phyloP scores from a whole-genome alignment of 2,888 invertebrate genomes.

The Sinodicranocentrus sp. region DNA sequence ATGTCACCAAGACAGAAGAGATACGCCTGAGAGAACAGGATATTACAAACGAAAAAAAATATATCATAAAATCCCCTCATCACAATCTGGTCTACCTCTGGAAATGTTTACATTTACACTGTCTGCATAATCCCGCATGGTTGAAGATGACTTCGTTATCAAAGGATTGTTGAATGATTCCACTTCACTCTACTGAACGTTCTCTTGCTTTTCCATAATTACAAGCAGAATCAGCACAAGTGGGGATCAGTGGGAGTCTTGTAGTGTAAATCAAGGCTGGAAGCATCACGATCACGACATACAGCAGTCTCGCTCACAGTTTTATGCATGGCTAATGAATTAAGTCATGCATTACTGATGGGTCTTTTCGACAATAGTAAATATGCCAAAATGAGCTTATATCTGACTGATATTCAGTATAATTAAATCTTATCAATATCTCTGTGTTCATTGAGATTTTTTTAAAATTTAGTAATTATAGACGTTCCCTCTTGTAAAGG shows the following conservation, averaged over 20 bases:
- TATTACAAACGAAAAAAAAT: constrained; percentile 34
- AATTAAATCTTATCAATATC: not conserved
- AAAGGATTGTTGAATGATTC: not conserved
- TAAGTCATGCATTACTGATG: constrained; percentile 23
- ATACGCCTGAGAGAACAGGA: constrained; percentile 15
- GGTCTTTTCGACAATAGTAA: too few relatives aligned
- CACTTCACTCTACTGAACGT: not conserved
- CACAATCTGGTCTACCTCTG: not conserved
- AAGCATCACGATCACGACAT: not conserved
- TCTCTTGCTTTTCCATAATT: constrained; percentile 15
- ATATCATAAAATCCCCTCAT: not conserved
- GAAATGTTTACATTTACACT: too few relatives aligned
- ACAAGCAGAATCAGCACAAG: constrained; percentile 8
- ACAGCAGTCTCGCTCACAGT: too few relatives aligned
- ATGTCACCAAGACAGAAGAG: not conserved
- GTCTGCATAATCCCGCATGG: too few relatives aligned
- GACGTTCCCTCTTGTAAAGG: too few relatives aligned
- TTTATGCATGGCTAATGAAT: constrained; percentile 28
- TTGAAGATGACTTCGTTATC: constrained; percentile 17
- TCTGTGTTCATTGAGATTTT: constrained; percentile 7
- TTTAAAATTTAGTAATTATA: not conserved
- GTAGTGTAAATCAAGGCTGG: not conserved
- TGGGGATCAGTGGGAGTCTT: not conserved
- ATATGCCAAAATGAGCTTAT: too few relatives aligned
- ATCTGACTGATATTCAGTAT: too few relatives aligned